Conservation (phyloP, 2,113 vertebrate genomes). For the rabbit (Oryctolagus cuniculus) region DNA sequence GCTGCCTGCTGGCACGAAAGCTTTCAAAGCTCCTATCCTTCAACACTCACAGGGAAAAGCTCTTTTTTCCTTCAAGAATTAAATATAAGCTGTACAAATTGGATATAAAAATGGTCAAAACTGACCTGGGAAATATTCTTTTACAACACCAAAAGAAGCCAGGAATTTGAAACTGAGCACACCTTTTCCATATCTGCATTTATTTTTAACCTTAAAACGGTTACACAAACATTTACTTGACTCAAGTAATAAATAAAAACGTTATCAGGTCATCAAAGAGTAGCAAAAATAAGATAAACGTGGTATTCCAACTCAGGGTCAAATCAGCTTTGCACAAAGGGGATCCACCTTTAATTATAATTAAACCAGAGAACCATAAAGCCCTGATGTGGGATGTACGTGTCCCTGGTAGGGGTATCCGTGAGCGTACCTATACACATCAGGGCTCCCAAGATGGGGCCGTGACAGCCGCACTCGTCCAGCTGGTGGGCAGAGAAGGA, state of each 20-base stretch:
- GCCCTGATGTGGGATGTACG: neutral
- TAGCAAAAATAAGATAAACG: conserved; percentile 7
- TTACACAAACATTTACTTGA: conserved; percentile 32
- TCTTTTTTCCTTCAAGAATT: neutral
- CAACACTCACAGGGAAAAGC: neutral
- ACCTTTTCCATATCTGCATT: neutral
- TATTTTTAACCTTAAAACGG: conserved; percentile 22
- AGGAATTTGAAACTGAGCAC: neutral
- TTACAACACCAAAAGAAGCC: neutral
- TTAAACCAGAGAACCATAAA: neutral
- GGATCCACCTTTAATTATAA: neutral
- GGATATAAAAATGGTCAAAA: neutral
- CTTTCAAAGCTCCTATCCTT: neutral
- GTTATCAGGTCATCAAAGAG: neutral
- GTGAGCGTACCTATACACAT: neutral
- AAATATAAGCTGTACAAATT: neutral
- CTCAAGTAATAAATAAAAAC: conserved; percentile 18
- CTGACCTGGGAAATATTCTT: neutral
- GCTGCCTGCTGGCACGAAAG: neutral
- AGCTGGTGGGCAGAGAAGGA: neutral
- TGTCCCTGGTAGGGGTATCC: neutral
- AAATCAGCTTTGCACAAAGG: neutral
- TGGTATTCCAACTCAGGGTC: neutral
- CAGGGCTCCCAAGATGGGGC: neutral
- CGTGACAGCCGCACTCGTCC: neutral